Percentiles rank a stretch among this genome's conserved stretches.
Evolutionary conservation across 2,888 invertebrate species (phyloP).

Genomic region (Clostera curtula): DNA sequence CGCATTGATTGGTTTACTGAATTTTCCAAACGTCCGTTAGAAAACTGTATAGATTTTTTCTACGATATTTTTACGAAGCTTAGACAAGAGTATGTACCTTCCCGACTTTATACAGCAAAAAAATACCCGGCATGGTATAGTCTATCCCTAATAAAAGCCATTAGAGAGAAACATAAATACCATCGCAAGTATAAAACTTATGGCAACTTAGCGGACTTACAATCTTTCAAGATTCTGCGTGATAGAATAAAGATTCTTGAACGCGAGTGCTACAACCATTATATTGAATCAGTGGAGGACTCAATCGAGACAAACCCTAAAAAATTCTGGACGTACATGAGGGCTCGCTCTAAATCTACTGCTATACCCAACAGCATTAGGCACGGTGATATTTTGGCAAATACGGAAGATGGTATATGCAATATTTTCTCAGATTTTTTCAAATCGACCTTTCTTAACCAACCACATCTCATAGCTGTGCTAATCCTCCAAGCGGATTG

Average conservation of each 20-base stretch:
- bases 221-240: slow-evolving; percentile 7
- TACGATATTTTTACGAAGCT: too few relatives aligned
- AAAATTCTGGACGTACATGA: slow-evolving; percentile 14
- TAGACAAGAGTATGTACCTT: too few relatives aligned
- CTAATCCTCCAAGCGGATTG: too few relatives aligned
- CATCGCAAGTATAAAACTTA: slow-evolving; percentile 4
- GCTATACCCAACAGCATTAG: not conserved
- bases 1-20: too few relatives aligned
- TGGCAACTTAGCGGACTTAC: slow-evolving; percentile 4
- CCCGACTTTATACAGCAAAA: too few relatives aligned
- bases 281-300: slow-evolving; percentile 7
- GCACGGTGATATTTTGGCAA: not conserved
- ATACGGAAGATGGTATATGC: not conserved
- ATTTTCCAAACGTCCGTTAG: too few relatives aligned
- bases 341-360: slow-evolving; percentile 7
- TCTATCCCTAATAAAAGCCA: slow-evolving; percentile 12
- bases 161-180: slow-evolving; percentile 11
- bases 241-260: slow-evolving; percentile 9
- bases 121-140: slow-evolving; percentile 15
- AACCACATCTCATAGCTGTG: too few relatives aligned
- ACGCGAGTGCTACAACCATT: slow-evolving; percentile 6
- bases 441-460: too few relatives aligned
- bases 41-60: too few relatives aligned
- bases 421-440: not conserved
- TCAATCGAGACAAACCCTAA: slow-evolving; percentile 11